A percentile compares a stretch with the other conserved stretches of the same genome.
Conservation (phyloP, 2,888 invertebrate species). For the Folsomia manolachei region DNA sequence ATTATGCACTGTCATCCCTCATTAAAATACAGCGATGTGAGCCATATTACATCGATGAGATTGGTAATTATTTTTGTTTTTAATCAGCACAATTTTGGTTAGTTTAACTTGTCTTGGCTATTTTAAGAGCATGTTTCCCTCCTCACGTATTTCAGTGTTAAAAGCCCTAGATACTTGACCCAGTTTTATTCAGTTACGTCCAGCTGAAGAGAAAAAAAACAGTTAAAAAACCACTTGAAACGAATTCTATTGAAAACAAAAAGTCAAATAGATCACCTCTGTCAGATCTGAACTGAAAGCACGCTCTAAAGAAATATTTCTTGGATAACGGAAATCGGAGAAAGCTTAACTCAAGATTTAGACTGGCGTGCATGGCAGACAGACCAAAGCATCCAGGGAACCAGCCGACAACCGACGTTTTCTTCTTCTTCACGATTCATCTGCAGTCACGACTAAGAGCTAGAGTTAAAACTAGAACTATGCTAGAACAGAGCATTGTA, state of each 20-base stretch:
- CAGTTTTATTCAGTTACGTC: no score
- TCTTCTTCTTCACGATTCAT: slow-evolving; percentile 4
- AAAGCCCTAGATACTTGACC: no score
- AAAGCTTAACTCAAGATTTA: no score
- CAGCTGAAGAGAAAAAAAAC: not conserved
- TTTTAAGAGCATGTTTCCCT: no score
- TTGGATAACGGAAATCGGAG: slow-evolving; percentile 16
- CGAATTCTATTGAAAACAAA: slow-evolving; percentile 4
- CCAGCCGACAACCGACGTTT: not conserved
- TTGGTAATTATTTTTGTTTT: not conserved
- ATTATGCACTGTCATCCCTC: not conserved
- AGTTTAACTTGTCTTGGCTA: no score
- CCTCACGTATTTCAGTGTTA: no score
- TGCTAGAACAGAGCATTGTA: no score
- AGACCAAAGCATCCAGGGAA: no score
- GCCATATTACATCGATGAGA: not conserved
- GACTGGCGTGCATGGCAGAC: no score
- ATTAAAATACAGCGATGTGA: not conserved
- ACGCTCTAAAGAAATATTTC: not conserved
- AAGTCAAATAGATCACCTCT: slow-evolving; percentile 12
- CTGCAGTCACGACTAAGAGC: not conserved
- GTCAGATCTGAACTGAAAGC: not conserved
- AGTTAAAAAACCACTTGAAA: not conserved
- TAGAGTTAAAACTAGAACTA: no score
- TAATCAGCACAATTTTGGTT: no score